Percentiles rank a stretch among this genome's conserved stretches.
These are phyloP conservation scores for Folsomia manolachei DNA, from an alignment of 2,888 invertebrate species.

Conservation along the genomic window DNA sequence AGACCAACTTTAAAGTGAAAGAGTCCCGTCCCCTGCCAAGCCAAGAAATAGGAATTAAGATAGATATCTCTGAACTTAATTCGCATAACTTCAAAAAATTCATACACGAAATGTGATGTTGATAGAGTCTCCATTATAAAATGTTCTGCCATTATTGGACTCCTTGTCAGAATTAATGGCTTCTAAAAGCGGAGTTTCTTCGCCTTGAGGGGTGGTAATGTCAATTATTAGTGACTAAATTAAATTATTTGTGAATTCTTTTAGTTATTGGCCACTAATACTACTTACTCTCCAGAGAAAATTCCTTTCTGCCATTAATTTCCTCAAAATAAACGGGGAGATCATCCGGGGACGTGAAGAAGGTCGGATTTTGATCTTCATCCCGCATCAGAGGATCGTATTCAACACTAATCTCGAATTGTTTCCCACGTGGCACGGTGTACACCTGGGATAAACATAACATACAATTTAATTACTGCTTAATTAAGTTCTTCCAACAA, in stretches of 20 bases:
- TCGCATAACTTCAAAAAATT: no score
- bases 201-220: no score
- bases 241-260: no score
- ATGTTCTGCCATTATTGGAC: no score
- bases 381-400: constrained; percentile 37
- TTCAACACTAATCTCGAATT: constrained; percentile 17
- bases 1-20: constrained; percentile 42
- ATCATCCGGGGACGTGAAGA: constrained; percentile 20
- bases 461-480: neutral
- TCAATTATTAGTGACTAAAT: no score
- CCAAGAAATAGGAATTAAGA: no score
- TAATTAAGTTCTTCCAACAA: constrained; percentile 3
- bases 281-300: neutral
- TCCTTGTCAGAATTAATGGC: no score
- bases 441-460: constrained; percentile 24
- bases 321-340: constrained; percentile 37
- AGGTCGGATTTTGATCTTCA: constrained; percentile 29
- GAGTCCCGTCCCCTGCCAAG: constrained; percentile 45
- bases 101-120: no score
- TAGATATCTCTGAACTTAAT: no score
- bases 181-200: no score
- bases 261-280: constrained; percentile 17
- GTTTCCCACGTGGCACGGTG: constrained; percentile 24
- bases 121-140: no score
- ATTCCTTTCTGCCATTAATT: constrained; percentile 40